phyloP scores from a whole-genome alignment of 1,140 invertebrate species.

The Mamestra configurata region DNA sequence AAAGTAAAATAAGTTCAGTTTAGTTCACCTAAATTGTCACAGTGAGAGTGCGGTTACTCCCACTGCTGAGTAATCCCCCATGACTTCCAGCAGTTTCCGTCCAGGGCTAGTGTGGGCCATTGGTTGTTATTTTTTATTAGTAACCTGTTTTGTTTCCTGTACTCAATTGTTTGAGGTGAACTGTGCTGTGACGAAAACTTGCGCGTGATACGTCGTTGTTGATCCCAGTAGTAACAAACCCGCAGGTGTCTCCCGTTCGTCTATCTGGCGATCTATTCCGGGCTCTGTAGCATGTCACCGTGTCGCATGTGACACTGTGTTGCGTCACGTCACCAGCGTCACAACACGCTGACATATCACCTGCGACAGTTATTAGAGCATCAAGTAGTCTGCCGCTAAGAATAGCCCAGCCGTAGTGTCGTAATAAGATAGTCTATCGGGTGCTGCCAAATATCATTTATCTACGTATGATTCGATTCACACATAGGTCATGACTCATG shows the following conservation, averaged over 20 bases:
- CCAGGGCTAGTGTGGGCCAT: too few species aligned
- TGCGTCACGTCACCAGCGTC: slow-evolving; percentile 57
- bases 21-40: too few species aligned
- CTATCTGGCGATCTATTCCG: slow-evolving; percentile 66
- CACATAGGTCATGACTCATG: too few species aligned
- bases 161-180: too few species aligned
- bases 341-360: slow-evolving; percentile 36
- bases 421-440: neutral
- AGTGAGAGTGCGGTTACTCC: too few species aligned
- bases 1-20: too few species aligned
- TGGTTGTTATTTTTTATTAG: too few species aligned
- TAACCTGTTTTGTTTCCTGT: too few species aligned
- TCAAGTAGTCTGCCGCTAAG: neutral
- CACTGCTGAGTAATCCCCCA: too few species aligned
- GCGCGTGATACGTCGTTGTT: slow-evolving; percentile 8
- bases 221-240: slow-evolving; percentile 20
- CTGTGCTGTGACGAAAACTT: too few species aligned
- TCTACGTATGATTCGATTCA: too few species aligned
- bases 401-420: neutral
- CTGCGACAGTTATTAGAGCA: slow-evolving; percentile 29
- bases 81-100: too few species aligned
- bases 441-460: slow-evolving; percentile 2
- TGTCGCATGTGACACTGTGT: slow-evolving; percentile 53
- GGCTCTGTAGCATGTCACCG: neutral
- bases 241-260: slow-evolving; percentile 74